Base-by-base conservation (phyloP, 2,113 vertebrate genomes). In the Apaloderma vittatum region DNA sequence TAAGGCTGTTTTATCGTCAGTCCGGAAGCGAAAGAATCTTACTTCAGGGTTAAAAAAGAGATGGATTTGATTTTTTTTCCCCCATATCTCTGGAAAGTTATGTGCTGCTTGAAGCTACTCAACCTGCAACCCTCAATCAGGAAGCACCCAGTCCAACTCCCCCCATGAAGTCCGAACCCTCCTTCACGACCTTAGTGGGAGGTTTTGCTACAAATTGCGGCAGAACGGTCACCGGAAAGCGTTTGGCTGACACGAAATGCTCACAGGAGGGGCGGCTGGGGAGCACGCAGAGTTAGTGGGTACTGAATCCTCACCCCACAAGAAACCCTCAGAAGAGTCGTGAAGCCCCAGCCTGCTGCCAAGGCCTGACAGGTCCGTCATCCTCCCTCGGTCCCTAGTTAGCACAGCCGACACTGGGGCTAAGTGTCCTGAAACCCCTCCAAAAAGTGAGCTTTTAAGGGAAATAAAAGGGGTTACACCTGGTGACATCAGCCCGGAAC, bases 81-180 rank as follows among this genome's bases (percentile, higher is more conserved):
- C 34, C 8, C 7, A 30, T 18, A 40, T 70, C 77, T 92, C 52
- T 68, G 36, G 13, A 2, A 43, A 74, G 15, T 51, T 13, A 3
- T 0, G 4, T 30, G 22, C 6, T 58, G 34, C 75, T 59, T 0
- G 0, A 11, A 70, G 36, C 30, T 61, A 79, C 75, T 54, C 49
- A 43, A 40, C 15, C 57, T 8, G 62, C 58, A 48, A 4, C 3
- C 5, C 24, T 9, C 9, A 6, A 4, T n/a, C 34, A 22, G 70
- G 54, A 66, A 75, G n/a, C 34, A n/a, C 11, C 15, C 6, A 6
- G 2, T 29, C 7, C 36, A 57, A n/a, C 36, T 81, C 74, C 24
- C 48, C 34, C 45, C 11, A 5, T 12, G 23, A 72, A 48, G n/a
- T 18, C 67, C 36, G 57, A 43, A 67, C 22, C 13, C 21, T 66